Evolutionary conservation across 2,888 invertebrate species (phyloP).

Genomic region (Leptarthrus brevirostris): DNA sequence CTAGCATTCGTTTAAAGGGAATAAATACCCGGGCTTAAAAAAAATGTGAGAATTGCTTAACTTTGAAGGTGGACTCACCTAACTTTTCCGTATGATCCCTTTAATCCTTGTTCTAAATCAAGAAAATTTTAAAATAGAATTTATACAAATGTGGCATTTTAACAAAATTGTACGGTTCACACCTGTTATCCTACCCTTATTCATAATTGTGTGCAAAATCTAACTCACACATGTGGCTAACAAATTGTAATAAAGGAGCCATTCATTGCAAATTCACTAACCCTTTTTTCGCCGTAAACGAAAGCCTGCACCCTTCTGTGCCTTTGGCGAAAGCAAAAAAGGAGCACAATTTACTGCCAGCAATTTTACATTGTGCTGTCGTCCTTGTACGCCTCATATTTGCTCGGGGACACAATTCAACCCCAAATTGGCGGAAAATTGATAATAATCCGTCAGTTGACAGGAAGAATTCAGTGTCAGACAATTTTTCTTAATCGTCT

Average conservation of each 20-base stretch:
- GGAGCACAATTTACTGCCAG: constrained; percentile 19
- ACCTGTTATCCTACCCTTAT: constrained; percentile 31
- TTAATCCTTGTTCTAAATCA: no score
- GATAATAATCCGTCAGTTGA: constrained; percentile 56
- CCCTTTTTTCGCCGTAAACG: constrained; percentile 21
- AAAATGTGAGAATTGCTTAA: no score
- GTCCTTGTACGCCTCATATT: constrained; percentile 31
- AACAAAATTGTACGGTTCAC: constrained; percentile 10
- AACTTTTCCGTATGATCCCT: no score
- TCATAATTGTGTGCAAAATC: not conserved
- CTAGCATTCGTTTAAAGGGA: no score
- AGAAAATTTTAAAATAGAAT: no score
- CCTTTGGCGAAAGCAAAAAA: not conserved
- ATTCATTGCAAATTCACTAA: constrained; percentile 42
- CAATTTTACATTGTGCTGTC: constrained; percentile 43
- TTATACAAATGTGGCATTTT: not conserved
- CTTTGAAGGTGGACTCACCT: no score
- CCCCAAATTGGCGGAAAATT: constrained; percentile 56
- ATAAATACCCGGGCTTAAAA: no score
- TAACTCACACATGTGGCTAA: constrained; percentile 32
- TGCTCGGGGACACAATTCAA: constrained; percentile 53
- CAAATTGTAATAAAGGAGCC: constrained; percentile 44
- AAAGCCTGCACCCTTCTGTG: constrained; percentile 33
- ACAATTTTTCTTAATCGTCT: constrained; percentile 41
- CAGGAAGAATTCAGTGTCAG: constrained; percentile 46